Evolutionary conservation across 1,140 invertebrate genomes (phyloP).

Genomic region (Drosophila athabasca): DNA sequence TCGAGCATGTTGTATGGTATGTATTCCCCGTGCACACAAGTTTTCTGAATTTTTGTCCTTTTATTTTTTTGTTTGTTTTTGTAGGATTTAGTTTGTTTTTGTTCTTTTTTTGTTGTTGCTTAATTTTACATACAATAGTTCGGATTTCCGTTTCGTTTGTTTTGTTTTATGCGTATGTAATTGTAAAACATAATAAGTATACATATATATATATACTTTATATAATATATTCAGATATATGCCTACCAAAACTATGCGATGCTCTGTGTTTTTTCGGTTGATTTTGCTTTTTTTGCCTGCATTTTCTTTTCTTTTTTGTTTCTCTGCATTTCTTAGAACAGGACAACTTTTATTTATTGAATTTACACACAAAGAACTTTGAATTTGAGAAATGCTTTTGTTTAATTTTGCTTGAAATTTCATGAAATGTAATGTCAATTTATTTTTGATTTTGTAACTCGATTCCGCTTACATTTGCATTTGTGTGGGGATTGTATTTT

Average conservation of each 20-base stretch:
- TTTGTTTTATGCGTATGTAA: constrained; percentile 40
- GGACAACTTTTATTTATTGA: constrained; percentile 21
- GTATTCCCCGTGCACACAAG: constrained; percentile 21
- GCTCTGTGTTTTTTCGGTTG: constrained; percentile 55
- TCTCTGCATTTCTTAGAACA: background rate
- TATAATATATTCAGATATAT: constrained; percentile 66
- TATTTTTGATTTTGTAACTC: constrained; percentile 22
- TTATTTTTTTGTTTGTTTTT: constrained; percentile 44
- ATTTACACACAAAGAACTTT: constrained; percentile 61
- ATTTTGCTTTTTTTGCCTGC: constrained; percentile 17
- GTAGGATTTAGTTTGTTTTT: constrained; percentile 27
- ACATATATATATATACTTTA: constrained; percentile 52
- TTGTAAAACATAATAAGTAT: constrained; percentile 77
- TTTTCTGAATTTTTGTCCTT: constrained; percentile 64
- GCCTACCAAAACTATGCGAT: constrained; percentile 71
- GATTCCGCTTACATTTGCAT: background rate
- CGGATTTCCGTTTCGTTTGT: too few relatives aligned
- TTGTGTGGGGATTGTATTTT: constrained; percentile 44
- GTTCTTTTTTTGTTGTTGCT: constrained; percentile 40
- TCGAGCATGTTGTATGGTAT: background rate
- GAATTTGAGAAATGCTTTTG: constrained; percentile 32
- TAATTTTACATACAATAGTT: constrained; percentile 55
- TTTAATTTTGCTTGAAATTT: constrained; percentile 30
- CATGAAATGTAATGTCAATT: constrained; percentile 49
- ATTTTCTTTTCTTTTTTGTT: background rate